Base-by-base conservation (phyloP, 2,888 invertebrate species). In the Erebia epiphron region DNA sequence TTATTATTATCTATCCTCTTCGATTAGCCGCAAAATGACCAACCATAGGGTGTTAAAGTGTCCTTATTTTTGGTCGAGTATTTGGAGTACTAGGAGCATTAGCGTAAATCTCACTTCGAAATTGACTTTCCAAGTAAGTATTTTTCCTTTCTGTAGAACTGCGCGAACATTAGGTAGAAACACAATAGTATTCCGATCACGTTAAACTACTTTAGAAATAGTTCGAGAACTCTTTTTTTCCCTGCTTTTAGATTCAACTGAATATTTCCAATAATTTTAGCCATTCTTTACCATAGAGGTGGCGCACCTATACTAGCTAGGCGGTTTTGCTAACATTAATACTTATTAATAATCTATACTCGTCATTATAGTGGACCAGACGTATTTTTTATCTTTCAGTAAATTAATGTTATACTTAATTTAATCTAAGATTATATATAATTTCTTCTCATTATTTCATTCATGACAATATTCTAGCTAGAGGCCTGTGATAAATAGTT, bases 131-230 rank as follows among this genome's bases (percentile, higher is more conserved):
- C 67, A 61, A 67, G 54, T 46, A 46, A 13, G 46, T 71, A 66
- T 69, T 67, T 62, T 50, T 71, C 50, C 66, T 49, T 41, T 63
- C 62, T 52, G 57, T 65, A 46, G 43, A 64, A 65, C 46, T 63
- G 64, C 54, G 46, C 67, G 21, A 54, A 61, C 52, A 56, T 69
- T 41, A 57, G 57, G 57, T 26, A 52, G 35, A 61, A 66, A 57
- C 14, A 67, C 64, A 69, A 49, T 66, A 73, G 72, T 70, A 77
- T 85, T 85, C 83, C 71, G 77, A 82, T 82, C 85, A 82, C 83
- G 83, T 73, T 67, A 73, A 70, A 71, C 75, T 79, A 78, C 79
- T 84, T 81, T 79, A 75, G 75, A 72, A 74, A 77, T 77, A 75
- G 78, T 77, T 73, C 72, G 78, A 62, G 46, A 46, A 58, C 26